phyloP scores from a whole-genome alignment of 2,797 vertebrate species.

The Sarcophilus harrisii region DNA sequence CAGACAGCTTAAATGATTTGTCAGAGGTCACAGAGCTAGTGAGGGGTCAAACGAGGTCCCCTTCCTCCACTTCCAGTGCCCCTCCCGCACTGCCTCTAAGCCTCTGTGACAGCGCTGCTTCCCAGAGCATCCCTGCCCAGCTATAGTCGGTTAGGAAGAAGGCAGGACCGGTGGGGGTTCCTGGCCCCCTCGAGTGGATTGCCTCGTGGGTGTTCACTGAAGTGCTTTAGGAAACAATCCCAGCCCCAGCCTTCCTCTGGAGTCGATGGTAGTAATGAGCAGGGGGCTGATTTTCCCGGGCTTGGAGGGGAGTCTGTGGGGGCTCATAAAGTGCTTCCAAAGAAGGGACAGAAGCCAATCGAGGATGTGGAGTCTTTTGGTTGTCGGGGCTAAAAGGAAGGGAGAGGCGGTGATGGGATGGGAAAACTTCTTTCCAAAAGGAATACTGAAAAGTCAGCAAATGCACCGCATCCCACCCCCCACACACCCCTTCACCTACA shows the following conservation, averaged over 20 bases:
- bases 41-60: neutral
- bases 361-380: neutral
- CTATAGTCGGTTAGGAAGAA: neutral
- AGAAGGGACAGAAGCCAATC: conserved; percentile 5
- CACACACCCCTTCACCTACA: conserved; percentile 14
- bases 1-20: neutral
- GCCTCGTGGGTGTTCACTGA: neutral
- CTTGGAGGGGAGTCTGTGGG: neutral
- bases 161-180: neutral
- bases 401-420: neutral
- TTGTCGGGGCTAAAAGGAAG: neutral
- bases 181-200: neutral
- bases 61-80: neutral
- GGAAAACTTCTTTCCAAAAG: neutral
- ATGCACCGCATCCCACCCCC: conserved; percentile 5
- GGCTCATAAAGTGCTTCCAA: neutral
- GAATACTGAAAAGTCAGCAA: conserved; percentile 31
- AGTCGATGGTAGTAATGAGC: neutral
- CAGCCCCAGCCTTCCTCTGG: neutral
- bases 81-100: neutral
- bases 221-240: neutral
- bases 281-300: neutral
- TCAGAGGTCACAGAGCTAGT: neutral
- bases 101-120: neutral
- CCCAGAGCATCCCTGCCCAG: neutral